Base-by-base conservation (phyloP, 2,888 invertebrate genomes). In the Diachrysia chrysitis region DNA sequence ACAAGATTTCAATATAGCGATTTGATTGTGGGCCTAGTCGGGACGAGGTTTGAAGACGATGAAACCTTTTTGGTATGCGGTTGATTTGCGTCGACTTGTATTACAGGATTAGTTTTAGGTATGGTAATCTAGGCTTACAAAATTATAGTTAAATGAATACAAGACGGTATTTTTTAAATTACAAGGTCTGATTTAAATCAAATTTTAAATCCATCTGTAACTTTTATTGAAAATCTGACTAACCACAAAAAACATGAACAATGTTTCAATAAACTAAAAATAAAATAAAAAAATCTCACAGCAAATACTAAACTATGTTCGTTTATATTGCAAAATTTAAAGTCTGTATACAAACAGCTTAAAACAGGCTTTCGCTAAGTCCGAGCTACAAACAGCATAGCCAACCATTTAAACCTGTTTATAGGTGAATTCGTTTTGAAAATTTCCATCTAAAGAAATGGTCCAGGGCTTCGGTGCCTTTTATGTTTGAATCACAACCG, bases 401-500 rank as follows among this genome's bases (percentile, higher is more conserved):
- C 48, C 54, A 57, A 68, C 64, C 32, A 82, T 86, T 86, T 83
- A 81, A 84, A 81, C 74, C 58, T 71, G 68, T 73, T 71, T 79
- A 83, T 86, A 82, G 81, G 83, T 83, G 78, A 74, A 84, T 78
- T 75, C 71, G 76, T 81, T 83, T 76, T 64, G 65, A 76, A 83
- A 84, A 76, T 79, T 81, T 80, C 76, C 73, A 71, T 75, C 78
- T 70, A 84, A 87, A 85, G 85, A 83, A 88, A 87, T 74, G 78
- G 84, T 87, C 84, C 71, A 74, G 79, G 81, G 86, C 83, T 81
- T 84, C 81, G 80, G 61, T 73, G 78, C 81, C 85, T 87, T 92
- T 92, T 92, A 91, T 89, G 85, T 88, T 89, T 88, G 89, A 91
- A 91, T 92, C 90, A 85, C 85, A 82, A 84, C 78, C 76, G 78